phyloP scores from a whole-genome alignment of 2,113 vertebrate species.

The Thalassoma bifasciatum region DNA sequence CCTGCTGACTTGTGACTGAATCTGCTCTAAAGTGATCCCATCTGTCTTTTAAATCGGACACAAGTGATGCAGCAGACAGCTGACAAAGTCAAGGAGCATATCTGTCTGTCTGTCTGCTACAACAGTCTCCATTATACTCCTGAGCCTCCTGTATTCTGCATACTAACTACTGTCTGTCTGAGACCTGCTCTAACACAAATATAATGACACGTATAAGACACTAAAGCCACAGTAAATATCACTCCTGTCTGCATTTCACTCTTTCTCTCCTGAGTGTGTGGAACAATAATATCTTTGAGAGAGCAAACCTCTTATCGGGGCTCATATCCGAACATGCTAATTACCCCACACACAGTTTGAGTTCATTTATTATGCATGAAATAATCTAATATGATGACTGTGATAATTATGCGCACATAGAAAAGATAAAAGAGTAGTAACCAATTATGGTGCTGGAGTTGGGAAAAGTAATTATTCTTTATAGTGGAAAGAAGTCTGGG shows the following conservation, averaged over 20 bases:
- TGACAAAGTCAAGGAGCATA: slow-evolving; percentile 44
- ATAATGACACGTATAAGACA: background rate
- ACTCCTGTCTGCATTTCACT: slow-evolving; percentile 22
- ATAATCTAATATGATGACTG: slow-evolving; percentile 83
- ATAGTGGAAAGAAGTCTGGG: slow-evolving; percentile 73
- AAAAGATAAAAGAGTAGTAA: slow-evolving; percentile 83
- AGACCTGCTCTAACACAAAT: background rate
- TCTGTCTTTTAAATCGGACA: slow-evolving; percentile 48
- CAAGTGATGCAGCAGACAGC: slow-evolving; percentile 43
- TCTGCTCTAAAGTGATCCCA: slow-evolving; percentile 36
- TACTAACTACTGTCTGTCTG: slow-evolving; percentile 24
- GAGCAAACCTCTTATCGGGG: slow-evolving; percentile 62
- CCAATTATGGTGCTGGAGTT: slow-evolving; percentile 77
- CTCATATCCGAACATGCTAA: slow-evolving; percentile 80
- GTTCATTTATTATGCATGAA: slow-evolving; percentile 83
- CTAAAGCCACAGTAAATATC: background rate
- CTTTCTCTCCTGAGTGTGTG: slow-evolving; percentile 63
- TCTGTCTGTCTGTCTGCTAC: slow-evolving; percentile 23
- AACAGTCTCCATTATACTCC: slow-evolving; percentile 42
- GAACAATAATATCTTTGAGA: slow-evolving; percentile 57
- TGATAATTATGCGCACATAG: slow-evolving; percentile 81
- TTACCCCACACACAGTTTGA: slow-evolving; percentile 80
- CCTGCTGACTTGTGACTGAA: background rate
- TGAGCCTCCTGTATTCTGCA: slow-evolving; percentile 31
- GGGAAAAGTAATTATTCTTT: slow-evolving; percentile 82